Conservation (phyloP, 2,797 vertebrate genomes). For the Myotis planiceps region DNA sequence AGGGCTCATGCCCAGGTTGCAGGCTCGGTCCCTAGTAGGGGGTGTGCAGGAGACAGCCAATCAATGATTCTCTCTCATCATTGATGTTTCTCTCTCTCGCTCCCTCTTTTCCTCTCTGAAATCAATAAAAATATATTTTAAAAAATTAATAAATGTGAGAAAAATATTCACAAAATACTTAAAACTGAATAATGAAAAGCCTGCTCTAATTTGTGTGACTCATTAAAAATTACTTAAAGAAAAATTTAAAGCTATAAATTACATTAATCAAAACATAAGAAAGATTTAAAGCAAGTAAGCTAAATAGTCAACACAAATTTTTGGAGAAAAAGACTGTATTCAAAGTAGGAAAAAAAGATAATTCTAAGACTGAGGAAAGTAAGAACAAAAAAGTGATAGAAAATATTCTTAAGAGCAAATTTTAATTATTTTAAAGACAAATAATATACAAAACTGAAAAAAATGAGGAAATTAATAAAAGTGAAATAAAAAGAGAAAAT, state of each 20-base stretch:
- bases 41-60: too few species aligned
- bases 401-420: not conserved
- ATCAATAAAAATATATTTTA: too few species aligned
- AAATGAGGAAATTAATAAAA: not conserved
- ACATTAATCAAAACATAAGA: not conserved
- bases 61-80: too few species aligned
- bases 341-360: not conserved
- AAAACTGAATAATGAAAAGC: not conserved
- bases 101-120: too few species aligned
- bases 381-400: not conserved
- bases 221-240: not conserved
- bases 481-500: not conserved
- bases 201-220: not conserved
- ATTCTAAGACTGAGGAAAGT: not conserved
- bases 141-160: not conserved
- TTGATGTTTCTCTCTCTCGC: too few species aligned
- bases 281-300: not conserved
- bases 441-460: not conserved
- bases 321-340: not conserved
- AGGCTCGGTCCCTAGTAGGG: accelerated
- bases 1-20: too few species aligned
- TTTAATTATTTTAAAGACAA: not conserved
- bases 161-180: not conserved
- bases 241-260: not conserved
- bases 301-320: not conserved